These are phyloP conservation scores for Scaptomyza flava DNA, from an alignment of 2,888 invertebrate genomes.

Conservation along the genomic window DNA sequence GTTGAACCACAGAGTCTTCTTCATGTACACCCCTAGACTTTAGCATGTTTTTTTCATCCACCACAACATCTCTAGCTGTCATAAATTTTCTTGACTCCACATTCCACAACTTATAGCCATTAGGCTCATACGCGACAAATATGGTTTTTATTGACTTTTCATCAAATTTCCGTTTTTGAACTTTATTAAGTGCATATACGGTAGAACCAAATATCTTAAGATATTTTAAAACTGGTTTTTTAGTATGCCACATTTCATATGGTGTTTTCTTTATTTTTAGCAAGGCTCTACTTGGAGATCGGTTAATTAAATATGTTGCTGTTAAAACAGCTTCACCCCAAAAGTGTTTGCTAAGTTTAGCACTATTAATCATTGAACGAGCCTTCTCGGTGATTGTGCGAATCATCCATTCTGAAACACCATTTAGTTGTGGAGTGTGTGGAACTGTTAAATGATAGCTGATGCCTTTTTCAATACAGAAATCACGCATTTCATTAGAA, in stretches of 20 bases:
- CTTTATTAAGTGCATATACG: neutral
- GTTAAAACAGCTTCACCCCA: constrained; percentile 42
- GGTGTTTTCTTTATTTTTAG: neutral
- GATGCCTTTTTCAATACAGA: neutral
- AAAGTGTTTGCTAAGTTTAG: constrained; percentile 69
- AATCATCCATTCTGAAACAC: constrained; percentile 17
- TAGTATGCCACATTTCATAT: neutral
- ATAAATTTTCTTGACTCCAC: neutral
- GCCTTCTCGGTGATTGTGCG: constrained; percentile 24
- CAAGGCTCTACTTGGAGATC: neutral
- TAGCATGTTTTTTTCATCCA: no score
- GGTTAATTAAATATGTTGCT: neutral
- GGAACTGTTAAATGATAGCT: constrained; percentile 20
- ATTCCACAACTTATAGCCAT: neutral
- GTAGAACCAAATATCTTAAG: neutral
- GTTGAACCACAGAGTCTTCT: neutral
- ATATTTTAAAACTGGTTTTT: neutral
- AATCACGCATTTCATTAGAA: no score
- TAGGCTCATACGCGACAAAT: neutral
- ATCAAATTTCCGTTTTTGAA: neutral
- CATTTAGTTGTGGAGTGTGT: constrained; percentile 18
- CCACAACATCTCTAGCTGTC: neutral
- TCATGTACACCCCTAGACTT: neutral
- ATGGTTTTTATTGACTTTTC: no score
- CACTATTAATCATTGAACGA: constrained; percentile 33